A percentile compares a stretch with the other conserved stretches of the same genome.
Conservation (phyloP, 2,113 vertebrate species). For the Orycteropus afer region DNA sequence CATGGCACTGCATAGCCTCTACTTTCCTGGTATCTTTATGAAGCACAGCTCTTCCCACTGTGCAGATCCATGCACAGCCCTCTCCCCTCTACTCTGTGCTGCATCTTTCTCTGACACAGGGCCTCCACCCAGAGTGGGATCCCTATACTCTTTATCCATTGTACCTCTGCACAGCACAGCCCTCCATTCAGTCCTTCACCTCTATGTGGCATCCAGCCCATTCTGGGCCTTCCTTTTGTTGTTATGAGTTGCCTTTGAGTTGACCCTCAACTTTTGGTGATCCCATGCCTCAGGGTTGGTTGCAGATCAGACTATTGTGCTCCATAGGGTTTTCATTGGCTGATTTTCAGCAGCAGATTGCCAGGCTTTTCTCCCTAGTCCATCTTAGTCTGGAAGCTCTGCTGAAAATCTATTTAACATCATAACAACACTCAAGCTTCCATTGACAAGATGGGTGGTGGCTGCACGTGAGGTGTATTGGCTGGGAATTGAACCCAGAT, state of each 20-base stretch:
- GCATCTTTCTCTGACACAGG: neutral
- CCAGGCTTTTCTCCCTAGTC: neutral
- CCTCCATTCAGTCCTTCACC: neutral
- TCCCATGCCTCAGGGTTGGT: neutral
- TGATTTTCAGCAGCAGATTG: neutral
- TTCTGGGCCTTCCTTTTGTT: neutral
- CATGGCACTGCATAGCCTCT: rapidly evolving
- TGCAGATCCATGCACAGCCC: rapidly evolving
- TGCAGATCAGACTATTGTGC: too few species aligned
- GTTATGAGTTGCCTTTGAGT: neutral
- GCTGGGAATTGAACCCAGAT: neutral
- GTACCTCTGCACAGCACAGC: neutral
- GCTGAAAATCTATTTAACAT: neutral
- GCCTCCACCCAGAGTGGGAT: neutral
- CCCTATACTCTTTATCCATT: neutral
- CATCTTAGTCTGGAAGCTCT: neutral
- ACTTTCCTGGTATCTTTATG: neutral
- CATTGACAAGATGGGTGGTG: neutral
- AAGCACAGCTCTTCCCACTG: neutral
- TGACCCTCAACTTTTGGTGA: neutral
- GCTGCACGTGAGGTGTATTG: neutral
- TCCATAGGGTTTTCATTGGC: neutral
- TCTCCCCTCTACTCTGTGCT: neutral
- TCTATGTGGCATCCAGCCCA: neutral
- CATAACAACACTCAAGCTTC: neutral